Evolutionary conservation across 2,113 vertebrate species (phyloP), one percentile per base, ranked within the genome.

Genomic region (Eretmodus cyanostictus): DNA sequence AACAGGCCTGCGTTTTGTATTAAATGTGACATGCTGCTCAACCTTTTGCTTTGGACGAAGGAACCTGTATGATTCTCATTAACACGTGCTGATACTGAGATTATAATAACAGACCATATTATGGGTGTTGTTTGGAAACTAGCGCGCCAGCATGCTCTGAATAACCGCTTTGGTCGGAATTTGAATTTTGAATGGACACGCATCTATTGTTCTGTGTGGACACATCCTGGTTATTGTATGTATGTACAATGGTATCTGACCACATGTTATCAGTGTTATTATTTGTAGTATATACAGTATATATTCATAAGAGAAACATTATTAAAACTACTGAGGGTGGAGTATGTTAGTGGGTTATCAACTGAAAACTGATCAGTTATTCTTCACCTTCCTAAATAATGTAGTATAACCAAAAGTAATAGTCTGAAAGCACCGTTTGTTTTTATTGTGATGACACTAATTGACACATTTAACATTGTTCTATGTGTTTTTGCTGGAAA

Each of bases 11-110:
- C 49, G 42, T 73, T n/a, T 47, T 1, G 9, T 9, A 51, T 80
- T 80, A 54, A 16, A 68, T 12, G 36, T 80, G 66, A 31, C 17
- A 2, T 73, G 36, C 76, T 49, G 29, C 57, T 31, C 8, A 36
- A 49, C 3, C 16, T 59, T 22, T 66, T 36, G 8, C 73, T 29
- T 5, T 1, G 24, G n/a, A 17, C 3, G 3, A 80, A 38, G 57
- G 14, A 71, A 27, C 31, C 49, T 16, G 22, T 66, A 27, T 76
- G 82, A 79, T 79, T 86, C 24, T 81, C 55, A 78, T 83, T 81
- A 81, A 93, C 84, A 51, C 34, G 81, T 85, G 49, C 71, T 80
- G 34, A 89, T 76, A 90, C 89, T 92, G 93, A 93, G 93, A 93
- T 81, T 80, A 16, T 87, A 19, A 84, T 24, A 91, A 68, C 66